phyloP scores from a whole-genome alignment of 2,113 vertebrate species.

The Tetraodon nigroviridis region DNA sequence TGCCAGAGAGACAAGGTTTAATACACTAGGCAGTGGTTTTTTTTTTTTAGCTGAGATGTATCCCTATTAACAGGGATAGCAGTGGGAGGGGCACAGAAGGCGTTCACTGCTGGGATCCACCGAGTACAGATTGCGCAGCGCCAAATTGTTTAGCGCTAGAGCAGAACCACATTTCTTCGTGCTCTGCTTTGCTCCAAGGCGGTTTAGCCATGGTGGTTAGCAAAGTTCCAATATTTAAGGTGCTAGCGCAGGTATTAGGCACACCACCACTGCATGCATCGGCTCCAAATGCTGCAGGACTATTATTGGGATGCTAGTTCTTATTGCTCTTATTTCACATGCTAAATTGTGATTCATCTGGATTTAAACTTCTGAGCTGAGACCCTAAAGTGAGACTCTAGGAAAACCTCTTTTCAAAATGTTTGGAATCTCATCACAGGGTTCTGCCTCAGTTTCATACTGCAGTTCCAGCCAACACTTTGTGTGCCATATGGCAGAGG shows the following conservation, averaged over 20 bases:
- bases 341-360: too few species aligned
- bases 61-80: conserved; percentile 36
- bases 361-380: too few species aligned
- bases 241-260: too few species aligned
- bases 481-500: conserved; percentile 50
- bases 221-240: conserved; percentile 7
- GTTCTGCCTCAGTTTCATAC: conserved; percentile 30
- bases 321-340: too few species aligned
- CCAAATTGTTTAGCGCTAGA: conserved; percentile 44
- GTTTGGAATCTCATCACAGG: conserved; percentile 60
- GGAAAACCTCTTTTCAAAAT: conserved; percentile 31
- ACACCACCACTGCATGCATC: too few species aligned
- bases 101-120: conserved; percentile 39
- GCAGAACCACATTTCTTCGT: conserved; percentile 33
- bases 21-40: conserved; percentile 29
- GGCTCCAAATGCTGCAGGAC: conserved; percentile 32
- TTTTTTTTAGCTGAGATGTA: conserved; percentile 42
- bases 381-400: conserved; percentile 8
- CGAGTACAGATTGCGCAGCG: conserved; percentile 37
- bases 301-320: conserved; percentile 14
- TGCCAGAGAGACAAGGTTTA: conserved; percentile 28
- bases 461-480: conserved; percentile 41
- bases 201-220: conserved; percentile 41
- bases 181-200: conserved; percentile 49
- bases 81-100: conserved; percentile 27